Evolutionary conservation across 2,888 invertebrate species (phyloP), one percentile per base, ranked within the genome.

Genomic region (Ectropis crepuscularia): DNA sequence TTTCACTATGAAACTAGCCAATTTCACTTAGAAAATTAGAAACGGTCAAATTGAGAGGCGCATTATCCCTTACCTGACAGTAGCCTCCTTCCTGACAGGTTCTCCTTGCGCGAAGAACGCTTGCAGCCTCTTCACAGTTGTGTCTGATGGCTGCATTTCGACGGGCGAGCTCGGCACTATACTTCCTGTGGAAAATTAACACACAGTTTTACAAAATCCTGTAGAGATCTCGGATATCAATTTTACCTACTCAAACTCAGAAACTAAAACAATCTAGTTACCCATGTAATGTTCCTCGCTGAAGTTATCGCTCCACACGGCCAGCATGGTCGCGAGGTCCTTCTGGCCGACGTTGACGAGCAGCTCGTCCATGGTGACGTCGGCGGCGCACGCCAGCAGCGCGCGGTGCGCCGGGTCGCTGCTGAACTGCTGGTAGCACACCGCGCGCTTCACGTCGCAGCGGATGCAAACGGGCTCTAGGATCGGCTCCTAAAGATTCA

Each of bases 101-200:
- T 96, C 95, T 51, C 94, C 94, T 75, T 95, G 95, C 9, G 95
- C 95, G 73, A 96, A 95, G 82, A 96, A 96, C 1, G 95, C 96
- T 83, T 96, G 96, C 0, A 96, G 82, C 73, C 95, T 96, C 75
- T 94, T 94, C 0, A 96, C 95, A 6, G 94, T 91, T 0, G 87
- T 82, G 55, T 95, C 95, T 6, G 93, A 86, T 5, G 85, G 79
- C 0, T 81, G 79, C 2, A 76, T 57, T 5, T 89, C 89, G 6
- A 91, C 89, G 0, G 93, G 93, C 0, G 93, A 93, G 59, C 80
- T 83, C 8, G 92, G 87, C 0, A 85, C 82, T 64, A 87, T 79
- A 47, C 72, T 81, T 6, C 86, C 91, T 91, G 73, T 58, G 47
- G 63, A 12, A 53, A 49, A 12, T 51, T 36, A n/a, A 1, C 42